Base-by-base conservation (phyloP, 2,888 invertebrate species). In the Athalia circularis region DNA sequence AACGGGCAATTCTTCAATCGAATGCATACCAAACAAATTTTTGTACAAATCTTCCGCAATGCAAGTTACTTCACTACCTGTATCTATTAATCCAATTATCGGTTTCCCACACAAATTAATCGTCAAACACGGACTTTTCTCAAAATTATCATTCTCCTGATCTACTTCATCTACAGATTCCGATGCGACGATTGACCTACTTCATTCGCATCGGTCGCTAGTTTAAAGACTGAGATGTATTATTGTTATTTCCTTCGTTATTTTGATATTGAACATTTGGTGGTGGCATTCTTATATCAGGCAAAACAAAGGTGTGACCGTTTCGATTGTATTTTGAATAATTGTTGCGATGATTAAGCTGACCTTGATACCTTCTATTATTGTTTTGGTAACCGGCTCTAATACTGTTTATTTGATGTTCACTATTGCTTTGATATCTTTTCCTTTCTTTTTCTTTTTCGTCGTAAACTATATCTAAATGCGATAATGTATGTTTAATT, bases 31-130 rank as follows among this genome's bases (percentile, higher is more conserved):
- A 45, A 5, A 4, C 9, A 48, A 6, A 65, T 47, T 9, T n/a
- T 47, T 52, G 15, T 68, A 68, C 8, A 68, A 68, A 29, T 68
- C 29, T 8, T 68, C 68, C 11, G 68, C 52, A 29, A 68, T 68
- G 29, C 48, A 8, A 4, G 68, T 68, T 8, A 68, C 29, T 11
- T 68, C 54, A 68, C 68, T 68, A 29, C 68, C 68, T n/a, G 68
- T 54, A 68, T 68, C 68, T 9, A 68, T 43, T 47, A 68, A 43
- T 48, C 9, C 68, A 7, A n/a, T 9, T 5, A 54, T 43, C 5
- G 0, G 5, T 7, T 54, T 9, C 3, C 15, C 29, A 15, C 8
- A 8, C 3, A 68, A 54, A 9, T 3, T 15, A n/a, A 54, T 15
- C 6, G 29, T 2, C 6, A 68, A 5, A 52, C 54, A n/a, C 9